Base-by-base conservation (phyloP, 2,888 invertebrate genomes). In the Oasisia sp. region DNA sequence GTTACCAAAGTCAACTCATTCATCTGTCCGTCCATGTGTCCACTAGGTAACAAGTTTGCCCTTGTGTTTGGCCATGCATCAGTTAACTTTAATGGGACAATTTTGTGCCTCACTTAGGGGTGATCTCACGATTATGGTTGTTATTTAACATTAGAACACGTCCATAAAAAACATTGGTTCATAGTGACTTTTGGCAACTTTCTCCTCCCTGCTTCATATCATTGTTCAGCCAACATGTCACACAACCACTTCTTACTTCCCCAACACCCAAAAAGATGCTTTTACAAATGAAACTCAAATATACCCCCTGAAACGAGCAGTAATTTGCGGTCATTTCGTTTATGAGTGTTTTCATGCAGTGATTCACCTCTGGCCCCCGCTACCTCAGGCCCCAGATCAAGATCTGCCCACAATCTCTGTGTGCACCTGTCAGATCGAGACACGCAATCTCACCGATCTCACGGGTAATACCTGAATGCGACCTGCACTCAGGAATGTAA, bases 271-370 rank as follows among this genome's bases (percentile, higher is more conserved):
- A 27, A 74, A 74, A 74, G 74, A 74, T 19, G 74, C 74, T 27
- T 74, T 74, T 74, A 74, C 74, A 74, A 74, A 74, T 74, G 74
- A 74, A 74, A 74, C n/a, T 74, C 74, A 74, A 74, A 74, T 74
- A 74, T 74, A 74, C 27, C 7, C 74, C 74, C 27, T 74, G 19
- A 74, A 74, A 74, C 7, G 74, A 74, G 74, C 74, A 74, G 74
- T 74, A n/a, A 74, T 74, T 74, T 74, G 27, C 27, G 19, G 74
- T 74, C 74, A 27, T 74, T 74, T 74, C 74, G n/a, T 74, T 27
- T 74, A 74, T n/a, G 19, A 74, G 27, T 74, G 74, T 74, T 74
- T 27, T 74, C 19, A 74, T 27, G 74, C 74, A 74, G 7, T 5
- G 74, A 74, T 74, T 74, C 74, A 27, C 27, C 74, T 74, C 27